These are phyloP conservation scores for Tychaedon coryphoeus DNA, from an alignment of 2,113 vertebrate species.

Conservation along the genomic window DNA sequence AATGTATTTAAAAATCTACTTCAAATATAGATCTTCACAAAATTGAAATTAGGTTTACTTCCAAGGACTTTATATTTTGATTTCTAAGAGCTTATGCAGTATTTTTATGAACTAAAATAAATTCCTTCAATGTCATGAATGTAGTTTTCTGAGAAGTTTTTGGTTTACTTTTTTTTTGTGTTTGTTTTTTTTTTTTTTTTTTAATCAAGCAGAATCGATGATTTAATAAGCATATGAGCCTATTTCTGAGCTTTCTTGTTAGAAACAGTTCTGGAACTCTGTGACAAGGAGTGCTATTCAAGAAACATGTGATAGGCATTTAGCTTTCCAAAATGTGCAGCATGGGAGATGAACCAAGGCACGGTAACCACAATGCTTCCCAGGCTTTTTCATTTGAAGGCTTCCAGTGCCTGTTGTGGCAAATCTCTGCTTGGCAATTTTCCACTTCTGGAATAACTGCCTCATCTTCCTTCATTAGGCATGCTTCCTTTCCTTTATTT, in stretches of 20 bases:
- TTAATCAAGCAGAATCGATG: not conserved
- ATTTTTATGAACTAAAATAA: not conserved
- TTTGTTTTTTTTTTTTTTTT: not conserved
- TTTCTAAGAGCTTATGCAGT: not conserved
- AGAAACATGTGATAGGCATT: slow-evolving; percentile 8
- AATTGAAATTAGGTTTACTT: not conserved
- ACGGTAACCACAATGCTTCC: not conserved
- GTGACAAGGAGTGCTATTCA: not conserved
- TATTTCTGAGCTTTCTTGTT: slow-evolving; percentile 16
- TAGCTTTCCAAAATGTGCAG: slow-evolving; percentile 14
- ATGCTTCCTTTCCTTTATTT: not conserved
- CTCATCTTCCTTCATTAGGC: not conserved
- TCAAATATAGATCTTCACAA: not conserved
- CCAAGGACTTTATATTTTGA: not conserved
- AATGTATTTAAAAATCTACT: not conserved
- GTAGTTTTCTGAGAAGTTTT: not conserved
- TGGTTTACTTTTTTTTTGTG: not conserved
- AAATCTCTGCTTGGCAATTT: slow-evolving; percentile 24
- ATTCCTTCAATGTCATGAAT: not conserved
- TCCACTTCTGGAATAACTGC: not conserved
- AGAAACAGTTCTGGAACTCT: slow-evolving; percentile 1
- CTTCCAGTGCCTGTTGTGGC: not conserved
- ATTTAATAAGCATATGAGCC: not conserved
- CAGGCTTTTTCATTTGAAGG: slow-evolving; percentile 19
- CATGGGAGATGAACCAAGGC: slow-evolving; percentile 36